phyloP scores from a whole-genome alignment of 2,888 invertebrate genomes.

The Hypomecis punctinalis region DNA sequence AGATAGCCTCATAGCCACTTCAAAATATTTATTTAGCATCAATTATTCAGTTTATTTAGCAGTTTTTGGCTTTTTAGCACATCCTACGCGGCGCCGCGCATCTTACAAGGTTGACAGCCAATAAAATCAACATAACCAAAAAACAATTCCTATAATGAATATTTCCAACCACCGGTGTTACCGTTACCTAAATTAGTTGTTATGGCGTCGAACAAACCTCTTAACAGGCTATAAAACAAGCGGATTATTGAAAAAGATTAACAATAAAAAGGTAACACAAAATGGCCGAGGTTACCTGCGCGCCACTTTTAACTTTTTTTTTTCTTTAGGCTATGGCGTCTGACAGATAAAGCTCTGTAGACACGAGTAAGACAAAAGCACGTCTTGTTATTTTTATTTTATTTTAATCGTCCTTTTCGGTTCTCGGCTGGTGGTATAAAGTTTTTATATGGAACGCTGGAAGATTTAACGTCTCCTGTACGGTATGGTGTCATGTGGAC shows the following conservation, averaged over 20 bases:
- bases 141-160: constrained; percentile 48
- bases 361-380: constrained; percentile 82
- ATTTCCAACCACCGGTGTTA: constrained; percentile 69
- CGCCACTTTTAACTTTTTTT: constrained; percentile 61
- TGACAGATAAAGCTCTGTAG: constrained; percentile 75
- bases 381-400: constrained; percentile 71
- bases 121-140: constrained; percentile 41
- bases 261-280: constrained; percentile 71
- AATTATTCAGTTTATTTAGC: too few species aligned
- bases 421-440: constrained; percentile 55
- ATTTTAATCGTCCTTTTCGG: constrained; percentile 75
- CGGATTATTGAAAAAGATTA: constrained; percentile 78
- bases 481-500: constrained; percentile 49
- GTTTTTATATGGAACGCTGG: constrained; percentile 54
- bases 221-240: constrained; percentile 80
- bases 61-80: background rate
- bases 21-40: too few species aligned
- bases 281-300: constrained; percentile 77
- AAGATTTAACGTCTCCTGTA: constrained; percentile 58
- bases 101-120: background rate
- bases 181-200: constrained; percentile 71
- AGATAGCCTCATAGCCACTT: too few species aligned
- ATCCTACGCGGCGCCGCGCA: background rate
- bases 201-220: constrained; percentile 69
- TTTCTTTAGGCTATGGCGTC: constrained; percentile 64